Percentiles rank a stretch among this genome's conserved stretches.
These are phyloP conservation scores for Oryctes rhinoceros DNA, from an alignment of 1,140 invertebrate species.

Conservation along the genomic window DNA sequence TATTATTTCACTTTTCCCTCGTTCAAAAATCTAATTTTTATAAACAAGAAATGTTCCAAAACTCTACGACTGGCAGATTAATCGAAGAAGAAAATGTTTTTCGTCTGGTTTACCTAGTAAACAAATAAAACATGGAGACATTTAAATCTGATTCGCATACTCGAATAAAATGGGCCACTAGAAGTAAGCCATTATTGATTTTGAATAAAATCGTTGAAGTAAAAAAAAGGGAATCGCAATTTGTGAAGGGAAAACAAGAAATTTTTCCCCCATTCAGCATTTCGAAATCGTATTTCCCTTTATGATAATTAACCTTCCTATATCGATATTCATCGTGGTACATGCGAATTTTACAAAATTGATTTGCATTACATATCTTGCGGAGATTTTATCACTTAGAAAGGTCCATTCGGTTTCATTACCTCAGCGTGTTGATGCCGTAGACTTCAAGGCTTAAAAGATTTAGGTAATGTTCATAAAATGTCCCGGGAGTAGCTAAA, in stretches of 20 bases:
- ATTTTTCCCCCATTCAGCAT: no score
- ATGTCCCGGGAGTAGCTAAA: background rate
- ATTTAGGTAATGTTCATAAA: slow-evolving; percentile 1
- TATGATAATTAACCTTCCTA: no score
- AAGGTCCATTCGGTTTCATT: background rate
- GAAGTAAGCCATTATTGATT: background rate
- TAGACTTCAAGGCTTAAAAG: background rate
- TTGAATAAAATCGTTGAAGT: background rate
- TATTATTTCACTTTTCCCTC: background rate
- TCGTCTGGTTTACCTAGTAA: no score
- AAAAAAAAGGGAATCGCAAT: background rate
- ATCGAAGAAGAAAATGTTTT: no score
- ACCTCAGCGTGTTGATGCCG: background rate
- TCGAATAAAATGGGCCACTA: background rate
- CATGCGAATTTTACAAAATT: no score
- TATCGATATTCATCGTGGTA: no score
- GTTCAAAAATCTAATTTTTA: no score
- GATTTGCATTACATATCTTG: background rate
- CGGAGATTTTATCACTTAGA: background rate
- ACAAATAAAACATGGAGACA: background rate
- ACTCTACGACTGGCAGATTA: no score
- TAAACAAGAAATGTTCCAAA: no score
- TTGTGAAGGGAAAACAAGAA: background rate
- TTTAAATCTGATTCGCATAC: background rate
- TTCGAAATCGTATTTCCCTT: no score